Conservation (phyloP, 2,888 invertebrate species). For the Petrolisthes cinctipes region DNA sequence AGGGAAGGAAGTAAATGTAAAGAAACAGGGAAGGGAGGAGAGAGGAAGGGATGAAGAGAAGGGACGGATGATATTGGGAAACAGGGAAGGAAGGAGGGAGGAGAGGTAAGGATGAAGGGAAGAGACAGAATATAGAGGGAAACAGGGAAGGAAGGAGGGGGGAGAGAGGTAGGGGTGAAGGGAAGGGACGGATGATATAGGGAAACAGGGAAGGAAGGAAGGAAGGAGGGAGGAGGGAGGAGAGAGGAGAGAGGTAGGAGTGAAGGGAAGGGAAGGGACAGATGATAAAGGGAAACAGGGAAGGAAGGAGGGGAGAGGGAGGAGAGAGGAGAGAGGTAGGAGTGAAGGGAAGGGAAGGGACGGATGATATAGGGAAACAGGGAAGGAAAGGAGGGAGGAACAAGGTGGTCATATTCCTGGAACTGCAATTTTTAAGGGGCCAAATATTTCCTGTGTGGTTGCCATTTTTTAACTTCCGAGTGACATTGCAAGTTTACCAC, state of each 20-base stretch:
- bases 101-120: constrained; percentile 6
- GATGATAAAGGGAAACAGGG: too few relatives aligned
- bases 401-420: background rate
- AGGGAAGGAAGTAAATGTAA: background rate
- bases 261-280: too few relatives aligned
- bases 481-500: background rate
- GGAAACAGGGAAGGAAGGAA: too few relatives aligned
- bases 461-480: background rate
- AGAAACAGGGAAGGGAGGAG: too few relatives aligned
- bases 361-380: too few relatives aligned
- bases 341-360: constrained; percentile 1
- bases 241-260: too few relatives aligned
- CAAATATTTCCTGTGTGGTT: constrained; percentile 3
- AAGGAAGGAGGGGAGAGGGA: background rate
- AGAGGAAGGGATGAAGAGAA: too few relatives aligned
- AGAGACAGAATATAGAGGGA: too few relatives aligned
- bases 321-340: background rate
- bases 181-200: too few relatives aligned
- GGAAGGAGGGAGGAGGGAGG: too few relatives aligned
- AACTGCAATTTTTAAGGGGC: background rate
- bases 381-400: background rate
- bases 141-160: background rate
- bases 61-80: too few relatives aligned
- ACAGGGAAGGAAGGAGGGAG: background rate
- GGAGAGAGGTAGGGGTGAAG: too few relatives aligned